phyloP scores from a whole-genome alignment of 2,888 invertebrate genomes.

The Gastracanthus pulcherrimus region DNA sequence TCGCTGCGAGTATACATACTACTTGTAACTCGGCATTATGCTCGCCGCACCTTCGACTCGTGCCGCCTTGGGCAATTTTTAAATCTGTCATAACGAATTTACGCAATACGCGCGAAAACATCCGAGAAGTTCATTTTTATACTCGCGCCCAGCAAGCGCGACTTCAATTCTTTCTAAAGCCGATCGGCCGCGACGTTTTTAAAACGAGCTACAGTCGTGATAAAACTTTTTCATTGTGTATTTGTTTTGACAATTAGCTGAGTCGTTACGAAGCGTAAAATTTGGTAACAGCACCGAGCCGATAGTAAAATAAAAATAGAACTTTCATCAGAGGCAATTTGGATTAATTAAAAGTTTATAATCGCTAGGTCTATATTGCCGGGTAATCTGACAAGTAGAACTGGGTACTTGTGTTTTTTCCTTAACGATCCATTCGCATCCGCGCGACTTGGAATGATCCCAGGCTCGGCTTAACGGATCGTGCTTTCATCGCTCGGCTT shows the following conservation, averaged over 20 bases:
- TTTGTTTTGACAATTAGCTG: slow-evolving; percentile 5
- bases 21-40: not conserved
- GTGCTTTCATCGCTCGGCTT: slow-evolving; percentile 23
- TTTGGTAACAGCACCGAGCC: not conserved
- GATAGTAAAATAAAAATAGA: not conserved
- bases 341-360: not conserved
- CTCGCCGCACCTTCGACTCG: slow-evolving; percentile 3
- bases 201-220: not conserved
- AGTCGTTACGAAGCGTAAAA: not conserved
- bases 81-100: slow-evolving; percentile 12
- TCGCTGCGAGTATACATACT: not conserved
- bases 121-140: too few species aligned
- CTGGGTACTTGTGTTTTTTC: not conserved
- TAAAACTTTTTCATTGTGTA: not conserved
- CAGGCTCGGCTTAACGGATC: not conserved
- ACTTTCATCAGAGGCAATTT: not conserved
- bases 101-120: not conserved
- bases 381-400: not conserved
- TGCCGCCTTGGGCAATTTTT: not conserved
- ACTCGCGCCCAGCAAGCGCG: too few species aligned
- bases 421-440: not conserved
- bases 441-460: not conserved
- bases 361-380: not conserved
- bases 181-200: too few species aligned
- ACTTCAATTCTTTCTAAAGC: too few species aligned